Base-by-base conservation (phyloP, 2,113 vertebrate species). In the Callipepla californica region DNA sequence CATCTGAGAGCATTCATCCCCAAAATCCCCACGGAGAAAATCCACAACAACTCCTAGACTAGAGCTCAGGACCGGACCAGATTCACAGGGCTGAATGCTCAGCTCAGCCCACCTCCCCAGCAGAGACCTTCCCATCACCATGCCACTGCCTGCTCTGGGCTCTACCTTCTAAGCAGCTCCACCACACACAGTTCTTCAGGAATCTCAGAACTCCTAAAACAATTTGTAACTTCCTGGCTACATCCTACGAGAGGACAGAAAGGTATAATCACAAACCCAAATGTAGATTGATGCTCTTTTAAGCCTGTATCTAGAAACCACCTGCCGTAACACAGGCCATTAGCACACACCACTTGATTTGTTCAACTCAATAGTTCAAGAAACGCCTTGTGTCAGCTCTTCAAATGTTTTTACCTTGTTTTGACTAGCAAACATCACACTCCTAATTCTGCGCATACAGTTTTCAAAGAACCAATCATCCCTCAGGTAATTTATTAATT, bases 131-230 rank as follows among this genome's bases (percentile, higher is more conserved):
- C 57, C 18, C 45, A 66, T 36, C 15, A 4, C 36, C n/a, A 7
- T 1, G 4, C 38, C 45, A 38, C 0, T 0, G 38, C 36, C 42
- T 50, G 0, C 28, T 73, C 6, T 50, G 47, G 73, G n/a, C n/a
- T 72, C 75, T 8, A 9, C 5, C 53, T 57, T 80, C n/a, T 13
- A 30, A 83, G 50, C 26, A 36, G 45, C 36, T 74, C 32, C 55
- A 77, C 3, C 0, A 0, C 32, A 58, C 15, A 34, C 4, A 70
- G 42, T 4, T 80, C 50, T 67, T 74, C 30, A 23, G 48, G 9
- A 78, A 72, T 32, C 57, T 75, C 50, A 59, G 1, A 13, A 74
- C 8, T 38, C 57, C 28, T 19, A 62, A 16, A 74, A 42, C 4
- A 47, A 30, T 83, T 18, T 58, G 18, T 55, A 86, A 76, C 3